Evolutionary conservation across 2,888 invertebrate species (phyloP), one percentile per base, ranked within the genome.

Genomic region (Capitulum mitella): DNA sequence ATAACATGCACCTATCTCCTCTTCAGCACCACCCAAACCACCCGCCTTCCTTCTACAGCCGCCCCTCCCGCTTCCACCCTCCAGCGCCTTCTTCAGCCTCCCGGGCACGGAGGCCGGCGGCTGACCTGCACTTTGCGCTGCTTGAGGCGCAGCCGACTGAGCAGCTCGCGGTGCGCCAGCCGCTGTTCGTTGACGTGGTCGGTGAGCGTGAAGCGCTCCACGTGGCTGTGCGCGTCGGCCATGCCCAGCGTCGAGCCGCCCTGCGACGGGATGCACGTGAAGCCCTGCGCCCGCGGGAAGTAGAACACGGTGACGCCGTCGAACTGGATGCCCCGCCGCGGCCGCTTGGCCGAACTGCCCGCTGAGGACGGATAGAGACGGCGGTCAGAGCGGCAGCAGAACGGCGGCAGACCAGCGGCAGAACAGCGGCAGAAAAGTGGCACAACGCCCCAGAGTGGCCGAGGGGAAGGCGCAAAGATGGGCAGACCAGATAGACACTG

Each of bases 291-390:
- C 84, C 98, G 89, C 3, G 95, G 94, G 87, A 98, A 98, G 87
- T 97, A 98, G 86, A 91, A 98, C 19, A 98, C 96, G 34, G 95
- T 95, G 0, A 98, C 97, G 82, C 91, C 92, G 83, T 95, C 93
- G 85, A 98, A 98, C 82, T 92, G 90, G 81, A 98, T 95, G 46
- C 81, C 79, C 32, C 80, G 70, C 12, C 70, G 78, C 76, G 40
- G 77, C 37, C 77, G 79, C 64, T 58, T 79, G 78, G 70, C 26
- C 22, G 19, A 32, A 10, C 70, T 78, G 61, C 29, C 51, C 43
- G 22, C 37, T 22, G 12, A 32, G 5, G 61, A 80, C n/a, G 79
- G 51, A 79, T 32, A 26, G 77, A 22, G n/a, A 79, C 64, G 48
- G 32, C 76, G 37, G 79, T 80, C 77, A 78, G 48, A n/a, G n/a